These are phyloP conservation scores for Episyrphus balteatus DNA, from an alignment of 1,140 invertebrate species.

Conservation along the genomic window DNA sequence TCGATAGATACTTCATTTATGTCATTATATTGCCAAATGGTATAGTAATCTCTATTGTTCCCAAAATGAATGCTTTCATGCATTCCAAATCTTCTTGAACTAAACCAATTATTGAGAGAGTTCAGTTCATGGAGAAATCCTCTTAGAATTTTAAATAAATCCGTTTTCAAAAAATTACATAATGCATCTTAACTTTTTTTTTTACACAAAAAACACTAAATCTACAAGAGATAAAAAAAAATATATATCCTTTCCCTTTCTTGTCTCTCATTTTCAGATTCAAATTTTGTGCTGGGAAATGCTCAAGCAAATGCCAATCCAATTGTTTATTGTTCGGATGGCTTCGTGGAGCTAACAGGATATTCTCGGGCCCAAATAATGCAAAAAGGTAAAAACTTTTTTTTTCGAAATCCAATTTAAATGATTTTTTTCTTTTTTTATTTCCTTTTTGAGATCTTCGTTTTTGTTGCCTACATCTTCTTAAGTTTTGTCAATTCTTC, in stretches of 20 bases:
- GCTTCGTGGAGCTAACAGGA: conserved; percentile 93
- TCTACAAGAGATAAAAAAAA: too few species aligned
- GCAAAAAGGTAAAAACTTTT: conserved; percentile 59
- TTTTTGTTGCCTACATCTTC: not conserved
- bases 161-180: too few species aligned
- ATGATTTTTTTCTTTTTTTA: not conserved
- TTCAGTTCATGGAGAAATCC: too few species aligned
- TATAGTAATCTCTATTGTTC: too few species aligned
- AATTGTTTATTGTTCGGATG: conserved; percentile 96
- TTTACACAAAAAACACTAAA: too few species aligned
- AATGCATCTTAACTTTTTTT: too few species aligned
- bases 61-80: too few species aligned
- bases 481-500: not conserved
- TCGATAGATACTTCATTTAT: too few species aligned
- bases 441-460: not conserved
- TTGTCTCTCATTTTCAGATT: conserved; percentile 61
- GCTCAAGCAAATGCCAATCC: conserved; percentile 86
- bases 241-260: conserved; percentile 7
- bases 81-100: too few species aligned
- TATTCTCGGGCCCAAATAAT: conserved; percentile 89
- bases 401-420: not conserved
- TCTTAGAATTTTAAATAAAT: too few species aligned
- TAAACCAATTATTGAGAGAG: too few species aligned
- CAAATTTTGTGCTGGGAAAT: conserved; percentile 95
- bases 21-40: too few species aligned